Evolutionary conservation across 2,113 vertebrate species (phyloP).

Genomic region (Gambusia affinis): DNA sequence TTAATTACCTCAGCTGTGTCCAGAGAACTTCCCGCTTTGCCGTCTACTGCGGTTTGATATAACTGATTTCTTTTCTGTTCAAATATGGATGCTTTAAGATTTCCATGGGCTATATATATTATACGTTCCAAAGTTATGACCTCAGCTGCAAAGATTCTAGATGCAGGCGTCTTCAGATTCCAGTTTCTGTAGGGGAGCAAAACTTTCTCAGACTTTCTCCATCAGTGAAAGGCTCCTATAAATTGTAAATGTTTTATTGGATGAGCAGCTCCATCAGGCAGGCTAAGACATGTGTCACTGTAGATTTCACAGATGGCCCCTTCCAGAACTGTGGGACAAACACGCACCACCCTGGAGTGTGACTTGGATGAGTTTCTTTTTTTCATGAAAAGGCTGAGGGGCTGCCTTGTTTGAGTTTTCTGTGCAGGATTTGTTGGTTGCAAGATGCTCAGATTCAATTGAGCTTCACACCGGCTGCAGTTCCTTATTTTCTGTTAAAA

Average conservation of each 20-base stretch:
- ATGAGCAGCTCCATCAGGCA: slow-evolving; percentile 26
- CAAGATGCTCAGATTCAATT: neutral
- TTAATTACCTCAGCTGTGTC: slow-evolving; percentile 31
- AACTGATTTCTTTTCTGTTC: slow-evolving; percentile 9
- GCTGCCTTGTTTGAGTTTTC: neutral
- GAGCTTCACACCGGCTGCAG: neutral
- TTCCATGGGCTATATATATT: neutral
- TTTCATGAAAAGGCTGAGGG: slow-evolving; percentile 8
- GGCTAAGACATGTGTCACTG: slow-evolving; percentile 26
- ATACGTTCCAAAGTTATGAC: slow-evolving; percentile 9
- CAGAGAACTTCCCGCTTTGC: neutral
- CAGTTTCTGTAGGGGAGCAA: slow-evolving; percentile 15
- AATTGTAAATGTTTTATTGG: slow-evolving; percentile 30
- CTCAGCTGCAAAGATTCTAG: neutral
- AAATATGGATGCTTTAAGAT: neutral
- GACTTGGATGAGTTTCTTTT: slow-evolving; percentile 6
- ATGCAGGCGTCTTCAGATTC: slow-evolving; percentile 4
- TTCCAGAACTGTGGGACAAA: slow-evolving; percentile 29
- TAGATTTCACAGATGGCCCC: slow-evolving; percentile 37
- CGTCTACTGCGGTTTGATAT: neutral
- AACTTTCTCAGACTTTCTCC: slow-evolving; percentile 25
- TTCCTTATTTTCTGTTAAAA: neutral
- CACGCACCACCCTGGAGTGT: slow-evolving; percentile 25
- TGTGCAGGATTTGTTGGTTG: neutral
- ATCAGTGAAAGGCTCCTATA: slow-evolving; percentile 17